Conservation (phyloP, 2,888 invertebrate genomes). For the Platerodrilus igneus region DNA sequence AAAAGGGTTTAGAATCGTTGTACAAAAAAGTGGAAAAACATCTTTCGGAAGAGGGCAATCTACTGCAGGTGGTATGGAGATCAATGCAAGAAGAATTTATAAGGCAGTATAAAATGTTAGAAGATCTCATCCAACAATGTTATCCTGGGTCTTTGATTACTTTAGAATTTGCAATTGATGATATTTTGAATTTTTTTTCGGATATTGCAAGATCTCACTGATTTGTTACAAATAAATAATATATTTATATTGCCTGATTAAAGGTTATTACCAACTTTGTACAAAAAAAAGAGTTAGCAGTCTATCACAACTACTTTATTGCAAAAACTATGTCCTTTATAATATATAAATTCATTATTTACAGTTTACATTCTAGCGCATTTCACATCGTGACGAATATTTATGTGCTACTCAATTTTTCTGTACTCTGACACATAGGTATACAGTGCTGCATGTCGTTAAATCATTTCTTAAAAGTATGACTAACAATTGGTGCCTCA, state of each 20-base stretch:
- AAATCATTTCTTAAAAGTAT: no score
- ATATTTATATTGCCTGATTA: no score
- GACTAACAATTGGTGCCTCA: no score
- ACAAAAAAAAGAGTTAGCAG: no score
- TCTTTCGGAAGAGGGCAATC: constrained; percentile 88
- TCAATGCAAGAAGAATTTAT: constrained; percentile 99
- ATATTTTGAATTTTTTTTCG: constrained; percentile 94
- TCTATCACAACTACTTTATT: no score
- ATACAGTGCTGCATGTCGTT: no score
- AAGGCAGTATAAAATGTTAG: constrained; percentile 88
- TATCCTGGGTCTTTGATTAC: constrained; percentile 93
- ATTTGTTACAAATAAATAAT: constrained; percentile 33
- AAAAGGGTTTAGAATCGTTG: constrained; percentile 85
- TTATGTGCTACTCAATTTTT: no score
- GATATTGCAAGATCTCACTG: constrained; percentile 96
- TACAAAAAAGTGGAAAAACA: constrained; percentile 98
- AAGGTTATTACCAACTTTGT: no score
- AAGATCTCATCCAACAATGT: constrained; percentile 89
- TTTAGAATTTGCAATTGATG: constrained; percentile 91
- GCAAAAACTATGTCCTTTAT: neutral
- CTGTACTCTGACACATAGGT: no score
- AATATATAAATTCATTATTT: no score
- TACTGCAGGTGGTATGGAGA: constrained; percentile 96
- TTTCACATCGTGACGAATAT: no score
- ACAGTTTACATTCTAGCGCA: no score